phyloP scores from a whole-genome alignment of 2,113 vertebrate species.

The Urocitellus parryii region DNA sequence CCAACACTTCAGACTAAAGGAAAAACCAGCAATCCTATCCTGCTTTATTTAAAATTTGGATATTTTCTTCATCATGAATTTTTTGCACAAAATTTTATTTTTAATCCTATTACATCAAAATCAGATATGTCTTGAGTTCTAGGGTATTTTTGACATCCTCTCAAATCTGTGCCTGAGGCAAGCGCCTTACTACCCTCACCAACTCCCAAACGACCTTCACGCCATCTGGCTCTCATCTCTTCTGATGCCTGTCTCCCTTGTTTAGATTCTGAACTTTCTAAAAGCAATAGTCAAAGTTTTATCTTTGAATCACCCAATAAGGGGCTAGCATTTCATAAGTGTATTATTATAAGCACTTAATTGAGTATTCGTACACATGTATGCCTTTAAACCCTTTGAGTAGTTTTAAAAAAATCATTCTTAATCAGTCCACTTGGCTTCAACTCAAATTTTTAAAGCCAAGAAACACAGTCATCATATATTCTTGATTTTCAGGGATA shows the following conservation, averaged over 20 bases:
- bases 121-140: neutral
- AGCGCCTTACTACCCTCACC: neutral
- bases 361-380: neutral
- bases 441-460: conserved; percentile 1
- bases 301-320: neutral
- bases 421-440: neutral
- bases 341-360: neutral
- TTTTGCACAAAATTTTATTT: neutral
- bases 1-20: neutral
- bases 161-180: neutral
- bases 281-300: neutral
- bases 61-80: neutral
- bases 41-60: neutral
- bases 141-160: neutral
- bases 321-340: neutral
- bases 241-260: rapidly evolving
- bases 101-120: neutral
- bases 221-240: neutral
- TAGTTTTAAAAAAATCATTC: neutral
- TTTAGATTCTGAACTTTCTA: neutral
- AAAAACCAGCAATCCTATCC: neutral
- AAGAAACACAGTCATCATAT: neutral
- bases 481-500: conserved; percentile 27
- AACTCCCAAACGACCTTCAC: neutral
- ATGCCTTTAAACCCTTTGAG: neutral